Percentiles rank a stretch among this genome's conserved stretches.
Evolutionary conservation across 2,888 invertebrate genomes (phyloP).

Genomic region (Cerceris ruficornis): DNA sequence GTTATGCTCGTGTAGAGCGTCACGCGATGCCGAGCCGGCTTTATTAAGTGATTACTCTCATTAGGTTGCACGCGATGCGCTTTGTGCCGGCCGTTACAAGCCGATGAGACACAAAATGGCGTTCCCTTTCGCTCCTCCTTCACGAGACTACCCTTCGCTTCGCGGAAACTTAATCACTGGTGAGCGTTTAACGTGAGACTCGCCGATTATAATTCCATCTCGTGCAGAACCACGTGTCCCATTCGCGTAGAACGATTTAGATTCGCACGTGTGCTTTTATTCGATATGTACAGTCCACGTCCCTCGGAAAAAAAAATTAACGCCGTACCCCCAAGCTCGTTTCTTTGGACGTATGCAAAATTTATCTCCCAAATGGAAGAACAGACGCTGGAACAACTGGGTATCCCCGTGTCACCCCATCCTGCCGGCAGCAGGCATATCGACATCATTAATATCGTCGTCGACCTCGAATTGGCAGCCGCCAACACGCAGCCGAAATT

Average conservation of each 20-base stretch:
- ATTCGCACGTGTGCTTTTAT: not conserved
- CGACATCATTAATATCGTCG: slow-evolving; percentile 53
- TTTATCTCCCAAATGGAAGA: slow-evolving; percentile 37
- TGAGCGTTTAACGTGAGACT: not conserved
- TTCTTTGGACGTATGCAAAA: slow-evolving; percentile 48
- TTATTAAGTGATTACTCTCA: slow-evolving; percentile 82
- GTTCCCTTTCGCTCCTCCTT: slow-evolving; percentile 31
- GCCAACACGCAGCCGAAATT: slow-evolving; percentile 20
- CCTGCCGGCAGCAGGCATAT: slow-evolving; percentile 28
- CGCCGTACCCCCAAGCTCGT: slow-evolving; percentile 17
- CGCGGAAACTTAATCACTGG: not conserved
- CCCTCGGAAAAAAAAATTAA: slow-evolving; percentile 14
- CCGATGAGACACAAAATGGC: slow-evolving; percentile 70
- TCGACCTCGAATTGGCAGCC: slow-evolving; percentile 28
- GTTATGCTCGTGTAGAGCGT: slow-evolving; percentile 65
- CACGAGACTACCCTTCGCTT: not conserved
- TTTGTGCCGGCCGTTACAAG: slow-evolving; percentile 70
- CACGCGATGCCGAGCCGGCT: slow-evolving; percentile 76
- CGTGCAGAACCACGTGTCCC: not conserved
- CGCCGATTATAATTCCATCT: not conserved
- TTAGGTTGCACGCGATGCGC: slow-evolving; percentile 81
- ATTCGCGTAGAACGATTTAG: not conserved
- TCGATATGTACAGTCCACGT: not conserved
- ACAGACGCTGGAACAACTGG: slow-evolving; percentile 34
- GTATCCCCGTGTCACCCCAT: slow-evolving; percentile 41